Conservation (phyloP, 2,113 vertebrate species). For the Puntigrus tetrazona region DNA sequence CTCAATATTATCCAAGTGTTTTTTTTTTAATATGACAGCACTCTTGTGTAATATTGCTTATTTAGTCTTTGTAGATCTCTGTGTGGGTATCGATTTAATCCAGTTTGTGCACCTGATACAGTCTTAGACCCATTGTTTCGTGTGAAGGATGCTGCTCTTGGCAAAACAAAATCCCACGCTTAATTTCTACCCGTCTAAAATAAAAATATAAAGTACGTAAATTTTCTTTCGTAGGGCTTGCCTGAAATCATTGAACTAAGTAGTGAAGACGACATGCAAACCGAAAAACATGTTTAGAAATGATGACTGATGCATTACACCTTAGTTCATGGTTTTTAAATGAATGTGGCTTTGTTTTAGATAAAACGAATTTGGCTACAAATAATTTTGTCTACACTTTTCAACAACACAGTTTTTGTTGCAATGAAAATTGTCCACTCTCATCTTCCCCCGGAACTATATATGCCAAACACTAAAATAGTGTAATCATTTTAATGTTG, state of each 20-base stretch:
- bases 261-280: not conserved
- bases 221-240: not conserved
- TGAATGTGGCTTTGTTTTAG: not conserved
- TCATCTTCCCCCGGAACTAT: no score
- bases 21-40: not conserved
- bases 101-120: not conserved
- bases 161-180: not conserved
- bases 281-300: not conserved
- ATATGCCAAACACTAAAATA: no score
- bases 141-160: not conserved
- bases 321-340: not conserved
- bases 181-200: constrained; percentile 3
- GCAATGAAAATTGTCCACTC: no score
- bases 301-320: not conserved
- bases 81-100: not conserved
- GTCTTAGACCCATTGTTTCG: not conserved
- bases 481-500: no score
- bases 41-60: not conserved
- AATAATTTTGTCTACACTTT: not conserved
- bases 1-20: not conserved
- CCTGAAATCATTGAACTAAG: not conserved
- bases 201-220: not conserved
- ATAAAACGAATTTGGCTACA: not conserved
- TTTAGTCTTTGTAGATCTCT: not conserved
- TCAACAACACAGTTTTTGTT: not conserved